Conservation (phyloP, 2,888 invertebrate species). For the Linyphia triangularis region DNA sequence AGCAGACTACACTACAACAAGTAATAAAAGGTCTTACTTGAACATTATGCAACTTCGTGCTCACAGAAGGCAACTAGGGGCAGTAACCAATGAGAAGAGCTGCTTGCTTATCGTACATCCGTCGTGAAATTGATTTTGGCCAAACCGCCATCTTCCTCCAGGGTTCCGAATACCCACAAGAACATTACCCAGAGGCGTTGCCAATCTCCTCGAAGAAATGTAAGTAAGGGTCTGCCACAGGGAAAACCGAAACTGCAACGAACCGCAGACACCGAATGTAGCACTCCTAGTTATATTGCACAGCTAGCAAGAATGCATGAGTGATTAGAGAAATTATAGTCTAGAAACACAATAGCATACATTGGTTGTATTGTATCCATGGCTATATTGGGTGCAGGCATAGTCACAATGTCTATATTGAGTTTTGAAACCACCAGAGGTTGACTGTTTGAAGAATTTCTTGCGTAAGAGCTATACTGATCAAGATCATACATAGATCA, state of each 20-base stretch:
- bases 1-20: not conserved
- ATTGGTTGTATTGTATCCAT: too few relatives aligned
- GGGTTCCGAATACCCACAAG: slow-evolving; percentile 30
- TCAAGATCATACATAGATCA: too few relatives aligned
- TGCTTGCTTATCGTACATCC: not conserved
- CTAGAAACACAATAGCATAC: not conserved
- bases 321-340: not conserved
- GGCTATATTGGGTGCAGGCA: too few relatives aligned
- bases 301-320: not conserved
- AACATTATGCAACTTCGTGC: slow-evolving; percentile 33
- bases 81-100: slow-evolving; percentile 9
- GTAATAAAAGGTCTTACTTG: slow-evolving; percentile 43
- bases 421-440: too few relatives aligned
- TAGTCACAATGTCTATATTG: too few relatives aligned
- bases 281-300: not conserved
- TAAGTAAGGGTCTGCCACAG: not conserved
- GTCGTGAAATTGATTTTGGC: slow-evolving; percentile 1
- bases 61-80: slow-evolving; percentile 23
- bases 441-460: too few relatives aligned
- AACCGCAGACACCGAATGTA: not conserved
- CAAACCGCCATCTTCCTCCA: slow-evolving; percentile 32
- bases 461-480: too few relatives aligned
- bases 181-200: slow-evolving; percentile 28
- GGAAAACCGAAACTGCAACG: slow-evolving; percentile 27
- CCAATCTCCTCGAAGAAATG: slow-evolving; percentile 19